Base-by-base conservation (phyloP, 2,113 vertebrate species). In the Alligator sinensis region DNA sequence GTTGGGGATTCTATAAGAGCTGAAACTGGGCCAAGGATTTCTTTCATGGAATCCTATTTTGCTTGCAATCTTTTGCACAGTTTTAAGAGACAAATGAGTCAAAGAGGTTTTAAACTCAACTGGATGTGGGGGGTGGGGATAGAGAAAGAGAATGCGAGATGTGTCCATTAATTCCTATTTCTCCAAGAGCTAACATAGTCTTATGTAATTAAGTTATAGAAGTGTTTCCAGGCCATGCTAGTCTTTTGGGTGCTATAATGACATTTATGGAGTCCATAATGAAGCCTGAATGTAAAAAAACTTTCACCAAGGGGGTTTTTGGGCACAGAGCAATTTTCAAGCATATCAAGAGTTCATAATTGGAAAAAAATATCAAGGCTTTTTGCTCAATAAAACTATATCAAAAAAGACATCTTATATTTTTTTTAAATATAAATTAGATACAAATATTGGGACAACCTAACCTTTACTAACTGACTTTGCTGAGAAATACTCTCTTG, bases 261-360 rank as follows among this genome's bases (percentile, higher is more conserved):
- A 84, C 30, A 27, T 92, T 96, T 82, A 66, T 6, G 12, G 78
- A 83, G 88, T 55, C 14, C 80, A 91, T 95, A 93, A 91, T 77
- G 57, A 92, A 64, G 80, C 6, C 19, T 76, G 88, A 93, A 93
- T 10, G 64, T 95, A 95, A 95, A 95, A 95, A 95, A 94, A 91
- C 85, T 88, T 94, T 83, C 74, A 92, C 63, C 61, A 91, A 76
- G 91, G 77, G 28, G 15, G 2, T 59, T 91, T 95, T 72, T 91
- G 95, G 91, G 80, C 15, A 77, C 54, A 75, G 27, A 72, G 5
- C 0, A 1, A 82, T 84, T 89, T 76, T 92, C 25, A 87, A n/a
- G 5, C 9, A 61, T 89, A 87, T 86, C n/a, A 84, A 86, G 92
- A 77, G 12, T 63, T 5, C 79, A 64, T 82, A 28, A 87, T 4